These are phyloP conservation scores for Seriola quinqueradiata DNA, from an alignment of 2,113 vertebrate species.

Conservation along the genomic window DNA sequence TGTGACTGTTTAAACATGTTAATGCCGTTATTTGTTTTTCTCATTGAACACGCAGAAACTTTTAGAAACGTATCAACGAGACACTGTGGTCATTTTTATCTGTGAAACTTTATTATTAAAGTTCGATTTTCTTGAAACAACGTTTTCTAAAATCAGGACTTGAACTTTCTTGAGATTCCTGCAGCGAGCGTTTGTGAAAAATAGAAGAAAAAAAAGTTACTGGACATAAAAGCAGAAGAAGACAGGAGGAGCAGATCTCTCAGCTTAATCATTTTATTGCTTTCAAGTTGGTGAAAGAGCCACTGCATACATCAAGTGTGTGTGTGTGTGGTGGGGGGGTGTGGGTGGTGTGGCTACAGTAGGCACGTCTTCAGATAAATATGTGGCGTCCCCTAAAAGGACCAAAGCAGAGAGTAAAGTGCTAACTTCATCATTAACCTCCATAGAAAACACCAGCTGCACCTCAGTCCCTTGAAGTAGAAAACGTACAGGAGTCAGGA, in stretches of 20 bases:
- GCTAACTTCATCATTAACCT: conserved; percentile 5
- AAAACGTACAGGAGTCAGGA: not conserved
- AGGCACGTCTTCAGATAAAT: conserved; percentile 43
- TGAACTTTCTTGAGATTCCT: too few species aligned
- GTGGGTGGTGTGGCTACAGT: conserved; percentile 16
- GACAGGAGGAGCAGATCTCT: not conserved
- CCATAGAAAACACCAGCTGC: conserved; percentile 24
- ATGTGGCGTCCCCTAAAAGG: not conserved
- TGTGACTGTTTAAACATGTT: too few species aligned
- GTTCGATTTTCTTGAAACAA: too few species aligned
- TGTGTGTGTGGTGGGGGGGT: too few species aligned
- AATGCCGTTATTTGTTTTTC: too few species aligned
- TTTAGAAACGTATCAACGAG: too few species aligned
- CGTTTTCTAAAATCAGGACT: too few species aligned
- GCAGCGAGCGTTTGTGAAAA: not conserved
- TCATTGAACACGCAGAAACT: too few species aligned
- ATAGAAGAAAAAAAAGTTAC: not conserved
- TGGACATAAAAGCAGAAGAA: not conserved
- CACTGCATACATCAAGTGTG: conserved; percentile 15
- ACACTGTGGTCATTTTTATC: too few species aligned
- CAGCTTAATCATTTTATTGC: conserved; percentile 54
- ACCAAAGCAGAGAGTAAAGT: conserved; percentile 41
- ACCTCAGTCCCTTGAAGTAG: not conserved
- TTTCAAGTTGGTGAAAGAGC: conserved; percentile 24
- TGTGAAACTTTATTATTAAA: too few species aligned